phyloP scores from a whole-genome alignment of 2,797 vertebrate genomes.

The Acanthurus tractus region DNA sequence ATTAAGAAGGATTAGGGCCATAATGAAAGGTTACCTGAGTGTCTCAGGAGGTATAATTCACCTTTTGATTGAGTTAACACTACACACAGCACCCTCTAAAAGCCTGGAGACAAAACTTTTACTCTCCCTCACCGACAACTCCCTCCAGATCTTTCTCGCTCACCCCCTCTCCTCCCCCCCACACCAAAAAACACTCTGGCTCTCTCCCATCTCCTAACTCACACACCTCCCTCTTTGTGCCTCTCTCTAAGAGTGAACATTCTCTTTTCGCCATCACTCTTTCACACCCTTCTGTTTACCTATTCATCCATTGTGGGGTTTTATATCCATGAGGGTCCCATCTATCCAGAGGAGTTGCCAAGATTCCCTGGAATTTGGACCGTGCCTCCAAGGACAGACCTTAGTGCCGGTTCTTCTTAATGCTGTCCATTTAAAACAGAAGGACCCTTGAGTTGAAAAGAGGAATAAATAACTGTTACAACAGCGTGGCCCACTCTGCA shows the following conservation, averaged over 20 bases:
- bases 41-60: slow-evolving; percentile 84
- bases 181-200: slow-evolving; percentile 47
- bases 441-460: slow-evolving; percentile 73
- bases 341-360: slow-evolving; percentile 86
- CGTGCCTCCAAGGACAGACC: slow-evolving; percentile 74
- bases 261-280: slow-evolving; percentile 88
- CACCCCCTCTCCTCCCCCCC: slow-evolving; percentile 29
- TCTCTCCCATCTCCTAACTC: slow-evolving; percentile 73
- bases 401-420: slow-evolving; percentile 75
- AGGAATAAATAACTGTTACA: slow-evolving; percentile 80
- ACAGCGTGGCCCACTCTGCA: slow-evolving; percentile 57
- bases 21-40: slow-evolving; percentile 90
- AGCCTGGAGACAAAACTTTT: slow-evolving; percentile 77
- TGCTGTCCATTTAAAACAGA: slow-evolving; percentile 75
- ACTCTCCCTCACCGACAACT: slow-evolving; percentile 65
- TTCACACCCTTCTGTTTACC: slow-evolving; percentile 88
- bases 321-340: slow-evolving; percentile 86
- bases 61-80: slow-evolving; percentile 86
- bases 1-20: slow-evolving; percentile 86
- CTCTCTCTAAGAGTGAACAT: slow-evolving; percentile 81
- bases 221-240: slow-evolving; percentile 79
- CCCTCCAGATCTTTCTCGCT: slow-evolving; percentile 42
- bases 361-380: slow-evolving; percentile 85
- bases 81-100: slow-evolving; percentile 68
- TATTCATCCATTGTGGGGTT: slow-evolving; percentile 88